phyloP scores from a whole-genome alignment of 1,140 invertebrate species.

The Drosophila mauritiana region DNA sequence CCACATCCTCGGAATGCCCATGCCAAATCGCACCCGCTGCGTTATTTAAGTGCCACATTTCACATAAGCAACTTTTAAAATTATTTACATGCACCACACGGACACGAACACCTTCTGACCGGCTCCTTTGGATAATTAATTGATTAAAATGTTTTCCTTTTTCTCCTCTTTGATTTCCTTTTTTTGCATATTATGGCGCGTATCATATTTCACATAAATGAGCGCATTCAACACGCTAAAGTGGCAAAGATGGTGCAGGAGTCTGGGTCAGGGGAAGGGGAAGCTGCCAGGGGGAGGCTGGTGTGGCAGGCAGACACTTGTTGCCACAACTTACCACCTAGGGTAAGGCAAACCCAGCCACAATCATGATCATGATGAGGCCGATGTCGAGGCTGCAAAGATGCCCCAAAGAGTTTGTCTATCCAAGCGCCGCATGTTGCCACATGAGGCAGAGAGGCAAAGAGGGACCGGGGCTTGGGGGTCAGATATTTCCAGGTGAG shows the following conservation, averaged over 20 bases:
- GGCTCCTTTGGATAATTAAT: conserved; percentile 75
- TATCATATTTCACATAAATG: conserved; percentile 84
- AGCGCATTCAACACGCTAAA: conserved; percentile 82
- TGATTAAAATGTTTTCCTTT: conserved; percentile 77
- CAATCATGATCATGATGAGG: conserved; percentile 51
- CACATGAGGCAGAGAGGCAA: conserved; percentile 30
- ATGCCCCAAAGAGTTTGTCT: conserved; percentile 49
- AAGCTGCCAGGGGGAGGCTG: conserved; percentile 18
- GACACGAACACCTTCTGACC: conserved; percentile 55
- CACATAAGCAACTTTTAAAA: conserved; percentile 79
- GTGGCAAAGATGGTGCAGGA: conserved; percentile 71
- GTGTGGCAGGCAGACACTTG: conserved; percentile 64
- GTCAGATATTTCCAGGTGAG: conserved; percentile 5
- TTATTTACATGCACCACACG: conserved; percentile 73
- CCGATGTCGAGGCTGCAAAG: conserved; percentile 9
- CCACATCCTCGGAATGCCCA: conserved; percentile 4
- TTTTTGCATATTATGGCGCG: conserved; percentile 78
- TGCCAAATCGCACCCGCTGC: conserved; percentile 61
- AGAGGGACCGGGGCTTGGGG: conserved; percentile 8
- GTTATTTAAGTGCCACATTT: conserved; percentile 81
- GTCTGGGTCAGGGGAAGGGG: neutral
- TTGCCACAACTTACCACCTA: conserved; percentile 83
- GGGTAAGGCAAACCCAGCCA: conserved; percentile 55
- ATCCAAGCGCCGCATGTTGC: conserved; percentile 73
- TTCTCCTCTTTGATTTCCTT: conserved; percentile 19